Conservation (phyloP, 2,888 invertebrate genomes). For the Keiferia lycopersicella region DNA sequence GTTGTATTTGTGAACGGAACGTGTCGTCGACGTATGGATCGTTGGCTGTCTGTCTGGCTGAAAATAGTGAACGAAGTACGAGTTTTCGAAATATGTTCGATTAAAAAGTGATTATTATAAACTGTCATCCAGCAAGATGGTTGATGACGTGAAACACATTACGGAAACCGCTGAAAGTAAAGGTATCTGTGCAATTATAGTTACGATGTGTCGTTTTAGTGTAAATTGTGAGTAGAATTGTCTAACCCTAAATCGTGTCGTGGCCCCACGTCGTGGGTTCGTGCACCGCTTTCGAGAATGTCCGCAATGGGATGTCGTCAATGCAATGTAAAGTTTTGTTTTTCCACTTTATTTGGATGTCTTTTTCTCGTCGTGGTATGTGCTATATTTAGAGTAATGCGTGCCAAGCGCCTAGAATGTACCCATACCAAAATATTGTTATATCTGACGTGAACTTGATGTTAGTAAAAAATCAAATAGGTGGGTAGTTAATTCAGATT, state of each 20-base stretch:
- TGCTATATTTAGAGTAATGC: conserved; percentile 75
- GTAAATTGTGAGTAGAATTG: conserved; percentile 73
- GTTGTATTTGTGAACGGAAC: conserved; percentile 72
- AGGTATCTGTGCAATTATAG: conserved; percentile 76
- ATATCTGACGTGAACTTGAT: conserved; percentile 32
- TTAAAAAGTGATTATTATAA: conserved; percentile 77
- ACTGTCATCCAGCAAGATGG: conserved; percentile 80
- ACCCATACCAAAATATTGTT: conserved; percentile 53
- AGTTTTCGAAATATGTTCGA: conserved; percentile 81
- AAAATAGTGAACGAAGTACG: conserved; percentile 80
- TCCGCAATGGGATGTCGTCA: conserved; percentile 66
- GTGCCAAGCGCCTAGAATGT: conserved; percentile 64
- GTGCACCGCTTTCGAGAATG: conserved; percentile 74
- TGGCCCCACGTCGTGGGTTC: conserved; percentile 78
- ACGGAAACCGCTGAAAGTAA: conserved; percentile 79
- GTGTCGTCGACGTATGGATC: conserved; percentile 68
- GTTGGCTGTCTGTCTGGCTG: conserved; percentile 72
- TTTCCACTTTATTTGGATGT: conserved; percentile 74
- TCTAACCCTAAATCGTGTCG: conserved; percentile 79
- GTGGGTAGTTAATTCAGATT: background rate
- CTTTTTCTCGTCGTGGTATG: conserved; percentile 77
- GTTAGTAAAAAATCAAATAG: background rate
- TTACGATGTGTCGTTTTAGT: conserved; percentile 72
- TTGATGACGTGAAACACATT: conserved; percentile 80
- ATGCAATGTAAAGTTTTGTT: conserved; percentile 72